Percentiles rank a stretch among this genome's conserved stretches.
Conservation (phyloP, 2,113 vertebrate genomes). For the Salvelinus sp. region DNA sequence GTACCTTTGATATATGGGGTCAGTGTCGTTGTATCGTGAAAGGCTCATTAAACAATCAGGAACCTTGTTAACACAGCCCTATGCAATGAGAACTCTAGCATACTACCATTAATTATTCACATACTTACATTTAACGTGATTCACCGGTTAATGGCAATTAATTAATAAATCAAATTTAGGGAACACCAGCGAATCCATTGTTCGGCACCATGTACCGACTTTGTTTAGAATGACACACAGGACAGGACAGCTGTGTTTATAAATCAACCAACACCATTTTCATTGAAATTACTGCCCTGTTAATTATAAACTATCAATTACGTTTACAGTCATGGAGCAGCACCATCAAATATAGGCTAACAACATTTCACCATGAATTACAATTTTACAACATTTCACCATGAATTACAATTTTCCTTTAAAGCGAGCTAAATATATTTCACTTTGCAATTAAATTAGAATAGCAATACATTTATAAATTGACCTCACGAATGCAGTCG, state of each 20-base stretch:
- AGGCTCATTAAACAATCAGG: slow-evolving; percentile 41
- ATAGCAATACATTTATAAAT: background rate
- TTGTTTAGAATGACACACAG: slow-evolving; percentile 15
- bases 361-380: too few relatives aligned
- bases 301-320: too few relatives aligned
- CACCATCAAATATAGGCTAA: background rate
- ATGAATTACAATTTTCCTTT: too few relatives aligned
- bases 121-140: background rate
- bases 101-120: slow-evolving; percentile 19
- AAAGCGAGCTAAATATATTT: too few relatives aligned
- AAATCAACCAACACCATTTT: too few relatives aligned
- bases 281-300: too few relatives aligned
- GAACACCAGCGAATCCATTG: too few relatives aligned
- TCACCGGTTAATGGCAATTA: background rate
- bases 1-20: slow-evolving; percentile 36
- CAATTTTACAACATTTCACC: too few relatives aligned
- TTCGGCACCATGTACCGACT: too few relatives aligned
- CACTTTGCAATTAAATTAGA: too few relatives aligned
- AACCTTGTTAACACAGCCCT: slow-evolving; percentile 18
- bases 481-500: background rate
- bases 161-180: slow-evolving; percentile 6
- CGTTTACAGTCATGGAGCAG: background rate
- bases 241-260: background rate
- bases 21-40: slow-evolving; percentile 10
- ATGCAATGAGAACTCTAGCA: background rate